A percentile compares a stretch with the other conserved stretches of the same genome.
Evolutionary conservation across 2,797 vertebrate genomes (phyloP).

Genomic region (Falco novaeseelandiae): DNA sequence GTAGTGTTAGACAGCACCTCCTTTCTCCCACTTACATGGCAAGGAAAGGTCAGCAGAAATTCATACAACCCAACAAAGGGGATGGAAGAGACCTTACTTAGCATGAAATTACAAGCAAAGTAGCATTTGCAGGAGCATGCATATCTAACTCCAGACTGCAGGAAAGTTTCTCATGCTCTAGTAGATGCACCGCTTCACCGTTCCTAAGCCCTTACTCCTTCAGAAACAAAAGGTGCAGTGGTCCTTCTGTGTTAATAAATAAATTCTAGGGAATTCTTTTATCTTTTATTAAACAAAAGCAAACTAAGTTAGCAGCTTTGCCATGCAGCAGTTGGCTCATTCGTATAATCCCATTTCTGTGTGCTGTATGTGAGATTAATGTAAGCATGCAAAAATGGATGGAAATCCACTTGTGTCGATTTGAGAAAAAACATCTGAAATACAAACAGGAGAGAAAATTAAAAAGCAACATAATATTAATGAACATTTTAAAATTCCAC

Average conservation of each 20-base stretch:
- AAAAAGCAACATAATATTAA: not conserved
- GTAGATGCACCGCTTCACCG: not conserved
- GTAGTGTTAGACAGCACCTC: not conserved
- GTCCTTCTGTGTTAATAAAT: not conserved
- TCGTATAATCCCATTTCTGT: not conserved
- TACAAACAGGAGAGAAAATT: not conserved
- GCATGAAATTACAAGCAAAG: not conserved
- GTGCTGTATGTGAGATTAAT: not conserved
- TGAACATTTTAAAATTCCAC: constrained; percentile 20
- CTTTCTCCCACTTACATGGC: not conserved
- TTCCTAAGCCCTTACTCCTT: not conserved
- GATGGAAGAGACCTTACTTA: not conserved
- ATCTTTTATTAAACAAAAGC: not conserved
- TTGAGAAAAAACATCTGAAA: not conserved
- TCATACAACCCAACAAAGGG: not conserved
- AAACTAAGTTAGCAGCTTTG: not conserved
- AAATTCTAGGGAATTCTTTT: not conserved
- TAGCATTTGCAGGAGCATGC: not conserved
- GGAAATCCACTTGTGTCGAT: not conserved
- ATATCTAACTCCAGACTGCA: not conserved
- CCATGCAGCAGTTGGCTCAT: not conserved
- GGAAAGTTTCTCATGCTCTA: not conserved
- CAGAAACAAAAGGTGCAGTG: not conserved
- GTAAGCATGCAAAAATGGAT: not conserved
- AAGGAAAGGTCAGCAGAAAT: not conserved